Evolutionary conservation across 1,140 invertebrate genomes (phyloP).

Genomic region (Bradysia coprophila): DNA sequence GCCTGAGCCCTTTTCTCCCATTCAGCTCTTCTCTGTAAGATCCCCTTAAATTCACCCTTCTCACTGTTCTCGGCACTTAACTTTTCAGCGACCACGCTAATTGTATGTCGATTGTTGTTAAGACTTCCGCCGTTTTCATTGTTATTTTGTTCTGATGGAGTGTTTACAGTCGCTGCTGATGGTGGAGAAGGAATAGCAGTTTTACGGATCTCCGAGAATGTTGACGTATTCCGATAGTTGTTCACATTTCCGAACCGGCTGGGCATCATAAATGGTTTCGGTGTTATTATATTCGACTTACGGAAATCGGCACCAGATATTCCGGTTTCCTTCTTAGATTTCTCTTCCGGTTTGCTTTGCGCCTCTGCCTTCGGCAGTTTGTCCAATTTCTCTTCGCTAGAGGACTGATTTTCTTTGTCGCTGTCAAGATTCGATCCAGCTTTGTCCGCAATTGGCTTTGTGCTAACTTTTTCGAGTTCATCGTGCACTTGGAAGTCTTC

Average conservation of each 20-base stretch:
- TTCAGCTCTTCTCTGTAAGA: conserved; percentile 49
- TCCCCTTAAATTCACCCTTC: conserved; percentile 35
- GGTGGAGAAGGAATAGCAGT: too few relatives aligned
- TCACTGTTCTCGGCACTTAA: conserved; percentile 4
- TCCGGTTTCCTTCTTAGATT: not conserved
- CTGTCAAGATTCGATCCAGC: conserved; percentile 28
- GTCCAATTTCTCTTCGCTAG: conserved; percentile 18
- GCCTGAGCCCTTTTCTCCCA: conserved; percentile 52
- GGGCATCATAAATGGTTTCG: conserved; percentile 9
- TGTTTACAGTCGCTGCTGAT: not conserved
- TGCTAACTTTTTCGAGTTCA: conserved; percentile 16
- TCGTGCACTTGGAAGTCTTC: conserved; percentile 36
- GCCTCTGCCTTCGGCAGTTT: conserved; percentile 13
- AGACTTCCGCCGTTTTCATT: conserved; percentile 12
- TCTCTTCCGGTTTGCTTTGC: conserved; percentile 8
- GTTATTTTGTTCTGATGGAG: not conserved
- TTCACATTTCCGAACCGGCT: conserved; percentile 18
- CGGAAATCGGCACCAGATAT: not conserved
- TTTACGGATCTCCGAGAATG: not conserved
- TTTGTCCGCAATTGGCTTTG: conserved; percentile 2
- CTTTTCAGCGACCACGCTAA: conserved; percentile 9
- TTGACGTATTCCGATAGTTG: not conserved
- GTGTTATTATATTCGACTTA: not conserved
- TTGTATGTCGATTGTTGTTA: conserved; percentile 16
- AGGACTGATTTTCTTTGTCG: conserved; percentile 42